A percentile compares a stretch with the other conserved stretches of the same genome.
Evolutionary conservation across 2,888 invertebrate genomes (phyloP).

Genomic region (Autographa gamma): DNA sequence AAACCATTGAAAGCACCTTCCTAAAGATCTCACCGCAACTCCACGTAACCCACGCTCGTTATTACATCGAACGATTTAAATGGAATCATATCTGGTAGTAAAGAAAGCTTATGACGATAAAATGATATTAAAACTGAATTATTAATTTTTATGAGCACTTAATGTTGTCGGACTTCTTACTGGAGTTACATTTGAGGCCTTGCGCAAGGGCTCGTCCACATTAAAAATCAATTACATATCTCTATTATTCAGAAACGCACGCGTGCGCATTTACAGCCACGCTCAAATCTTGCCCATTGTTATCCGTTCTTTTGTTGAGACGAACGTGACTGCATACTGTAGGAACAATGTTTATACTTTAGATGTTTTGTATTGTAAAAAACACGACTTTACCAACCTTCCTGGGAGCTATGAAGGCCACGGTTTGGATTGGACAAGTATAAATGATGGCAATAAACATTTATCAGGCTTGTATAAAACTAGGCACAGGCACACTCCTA

Average conservation of each 20-base stretch:
- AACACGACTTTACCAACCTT: constrained; percentile 20
- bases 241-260: constrained; percentile 48
- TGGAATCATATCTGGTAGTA: constrained; percentile 10
- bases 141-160: constrained; percentile 35
- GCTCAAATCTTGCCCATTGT: constrained; percentile 51
- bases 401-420: constrained; percentile 13
- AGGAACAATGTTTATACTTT: constrained; percentile 36
- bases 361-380: constrained; percentile 21
- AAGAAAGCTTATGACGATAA: constrained; percentile 22
- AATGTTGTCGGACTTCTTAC: constrained; percentile 38
- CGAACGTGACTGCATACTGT: constrained; percentile 41
- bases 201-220: constrained; percentile 63
- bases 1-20: neutral
- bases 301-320: constrained; percentile 53
- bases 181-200: constrained; percentile 42
- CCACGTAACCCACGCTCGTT: neutral
- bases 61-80: constrained; percentile 12
- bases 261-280: constrained; percentile 50
- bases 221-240: constrained; percentile 73
- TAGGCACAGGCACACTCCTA: neutral
- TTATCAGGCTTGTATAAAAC: neutral
- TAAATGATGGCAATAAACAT: neutral
- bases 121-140: constrained; percentile 31
- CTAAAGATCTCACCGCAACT: constrained; percentile 4
- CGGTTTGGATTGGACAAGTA: neutral